Evolutionary conservation across 2,888 invertebrate genomes (phyloP).

Genomic region (Rugalucina vietnamica): DNA sequence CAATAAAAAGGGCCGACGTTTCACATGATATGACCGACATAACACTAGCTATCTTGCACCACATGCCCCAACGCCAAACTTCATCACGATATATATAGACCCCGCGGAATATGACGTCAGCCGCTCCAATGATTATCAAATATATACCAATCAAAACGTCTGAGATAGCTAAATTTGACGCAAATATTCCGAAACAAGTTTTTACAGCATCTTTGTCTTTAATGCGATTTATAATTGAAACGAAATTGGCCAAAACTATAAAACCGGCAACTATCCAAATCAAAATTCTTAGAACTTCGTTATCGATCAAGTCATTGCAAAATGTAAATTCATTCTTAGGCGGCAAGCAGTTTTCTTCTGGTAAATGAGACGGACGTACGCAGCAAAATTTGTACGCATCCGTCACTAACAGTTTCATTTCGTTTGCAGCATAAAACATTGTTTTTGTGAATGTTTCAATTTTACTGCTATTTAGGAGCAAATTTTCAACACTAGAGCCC

Average conservation of each 20-base stretch:
- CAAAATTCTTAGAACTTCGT: neutral
- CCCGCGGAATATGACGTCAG: slow-evolving; percentile 60
- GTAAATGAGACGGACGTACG: neutral
- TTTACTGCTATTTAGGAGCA: too few species aligned
- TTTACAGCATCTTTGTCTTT: slow-evolving; percentile 15
- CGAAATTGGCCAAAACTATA: neutral
- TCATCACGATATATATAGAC: slow-evolving; percentile 61
- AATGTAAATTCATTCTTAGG: neutral
- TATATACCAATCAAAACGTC: slow-evolving; percentile 52
- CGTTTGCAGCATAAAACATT: too few species aligned
- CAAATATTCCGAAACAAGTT: slow-evolving; percentile 52
- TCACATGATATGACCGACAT: slow-evolving; percentile 85
- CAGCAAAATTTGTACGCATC: neutral
- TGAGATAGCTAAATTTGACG: slow-evolving; percentile 49
- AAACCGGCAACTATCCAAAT: neutral
- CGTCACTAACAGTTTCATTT: too few species aligned
- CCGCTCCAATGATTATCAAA: slow-evolving; percentile 60
- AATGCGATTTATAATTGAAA: neutral
- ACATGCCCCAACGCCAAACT: slow-evolving; percentile 58
- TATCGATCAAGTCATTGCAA: too few species aligned
- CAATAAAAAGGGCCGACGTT: slow-evolving; percentile 87
- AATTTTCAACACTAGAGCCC: too few species aligned
- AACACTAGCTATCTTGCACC: slow-evolving; percentile 64
- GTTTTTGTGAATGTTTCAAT: too few species aligned
- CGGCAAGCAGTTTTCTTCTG: neutral